Evolutionary conservation across 2,888 invertebrate species (phyloP).

Genomic region (Conops quadrifasciatus): DNA sequence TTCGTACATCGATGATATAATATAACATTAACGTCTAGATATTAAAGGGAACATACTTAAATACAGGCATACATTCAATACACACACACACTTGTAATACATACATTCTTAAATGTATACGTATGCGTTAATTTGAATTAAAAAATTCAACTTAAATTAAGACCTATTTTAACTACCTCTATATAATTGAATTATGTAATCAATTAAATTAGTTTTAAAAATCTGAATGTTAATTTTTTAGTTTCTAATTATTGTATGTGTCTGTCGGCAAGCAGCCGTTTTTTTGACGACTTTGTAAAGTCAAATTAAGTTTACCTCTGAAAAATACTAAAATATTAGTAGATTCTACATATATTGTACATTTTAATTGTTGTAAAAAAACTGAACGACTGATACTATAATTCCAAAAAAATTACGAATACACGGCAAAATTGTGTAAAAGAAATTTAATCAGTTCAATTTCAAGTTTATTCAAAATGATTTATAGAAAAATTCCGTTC

Average conservation of each 20-base stretch:
- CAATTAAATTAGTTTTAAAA: conserved; percentile 41
- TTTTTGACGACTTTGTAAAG: not conserved
- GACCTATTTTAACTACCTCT: conserved; percentile 55
- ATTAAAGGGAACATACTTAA: too few species aligned
- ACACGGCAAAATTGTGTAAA: conserved; percentile 41
- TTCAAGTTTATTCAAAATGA: too few species aligned
- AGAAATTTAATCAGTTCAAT: too few species aligned
- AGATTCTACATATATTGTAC: conserved; percentile 30
- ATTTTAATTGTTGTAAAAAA: conserved; percentile 12
- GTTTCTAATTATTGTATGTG: conserved; percentile 4
- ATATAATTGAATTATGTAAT: conserved; percentile 44
- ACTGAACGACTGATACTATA: conserved; percentile 60
- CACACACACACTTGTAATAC: not conserved
- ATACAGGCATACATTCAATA: not conserved
- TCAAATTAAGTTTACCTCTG: conserved; percentile 26
- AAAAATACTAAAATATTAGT: conserved; percentile 23
- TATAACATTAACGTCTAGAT: conserved; percentile 25
- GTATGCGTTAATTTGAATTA: not conserved
- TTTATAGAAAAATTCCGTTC: too few species aligned
- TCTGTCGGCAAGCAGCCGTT: too few species aligned
- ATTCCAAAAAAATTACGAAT: conserved; percentile 47
- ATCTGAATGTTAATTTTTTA: not conserved
- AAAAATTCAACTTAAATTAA: conserved; percentile 38
- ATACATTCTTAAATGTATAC: not conserved
- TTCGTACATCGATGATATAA: conserved; percentile 4